Base-by-base conservation (phyloP, 2,113 vertebrate genomes). In the Argyrosomus japonicus region DNA sequence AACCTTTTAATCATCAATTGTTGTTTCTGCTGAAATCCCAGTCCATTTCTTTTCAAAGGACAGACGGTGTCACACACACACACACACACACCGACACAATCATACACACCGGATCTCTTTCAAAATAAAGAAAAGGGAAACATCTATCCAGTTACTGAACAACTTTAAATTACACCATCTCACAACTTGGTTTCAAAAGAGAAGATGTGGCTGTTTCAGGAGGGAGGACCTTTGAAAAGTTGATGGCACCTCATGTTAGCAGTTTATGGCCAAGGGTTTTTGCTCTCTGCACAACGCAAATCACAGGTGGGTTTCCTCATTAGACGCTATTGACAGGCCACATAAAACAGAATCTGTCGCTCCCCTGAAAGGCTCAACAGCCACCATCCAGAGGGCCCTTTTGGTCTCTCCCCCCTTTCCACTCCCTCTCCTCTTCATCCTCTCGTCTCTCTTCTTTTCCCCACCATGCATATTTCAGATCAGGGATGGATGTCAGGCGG, bases 291-390 rank as follows among this genome's bases (percentile, higher is more conserved):
- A 76, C 92, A 60, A 86, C 80, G 88, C 90, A 93, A 93, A 95
- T 93, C 93, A 94, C 91, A 94, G 85, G 91, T 89, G 91, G 92
- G 87, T 75, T 91, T 91, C 93, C 94, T 95, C 94, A 95, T 95
- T 95, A 95, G 94, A 80, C 79, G 78, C 90, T 92, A 94, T 88
- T 88, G 92, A 93, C 93, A 93, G 92, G 93, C 93, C 95, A 94
- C 95, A 95, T 95, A 84, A 95, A 95, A 93, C 88, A 87, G 84
- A 89, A 88, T 89, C 85, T 83, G 88, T 85, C 82, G 74, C 79
- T 81, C 63, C 89, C 78, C 75, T 82, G 81, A 91, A 89, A 87
- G 79, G 70, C 74, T 87, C 76, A 25, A 79, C 78, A 88, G 79
- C 81, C 82, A 76, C 80, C 82, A 71, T 81, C 80, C 73, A 61